Evolutionary conservation across 2,888 invertebrate species (phyloP), one percentile per base, ranked within the genome.

Genomic region (Globia sparganii): DNA sequence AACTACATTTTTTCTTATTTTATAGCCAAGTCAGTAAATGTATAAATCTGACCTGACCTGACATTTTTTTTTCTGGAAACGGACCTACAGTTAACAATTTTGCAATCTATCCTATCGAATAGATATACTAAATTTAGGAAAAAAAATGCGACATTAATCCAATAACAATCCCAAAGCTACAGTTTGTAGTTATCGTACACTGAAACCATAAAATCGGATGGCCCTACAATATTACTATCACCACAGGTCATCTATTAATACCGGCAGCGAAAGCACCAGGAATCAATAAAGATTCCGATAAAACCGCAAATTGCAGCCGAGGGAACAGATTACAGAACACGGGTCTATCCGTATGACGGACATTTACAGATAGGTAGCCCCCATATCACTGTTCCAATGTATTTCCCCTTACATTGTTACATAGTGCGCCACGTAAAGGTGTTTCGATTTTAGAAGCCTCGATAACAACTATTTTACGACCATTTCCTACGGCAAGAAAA

Each of bases 391-490:
- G 49, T 61, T 66, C 34, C 75, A 83, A 79, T 61, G 49, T 81
- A 37, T 72, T 83, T 81, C 66, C 53, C 70, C 56, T 28, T 74
- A 86, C 82, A 87, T 77, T 82, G 78, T 86, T 81, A 83, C 70
- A 81, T 80, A 82, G 77, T 76, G 67, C 64, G 31, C 53, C 65
- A 76, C 66, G 53, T 71, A 49, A 73, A 66, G 56, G 53, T 83
- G 79, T 84, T 84, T 70, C 79, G 67, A 77, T 83, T 82, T 76
- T 79, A 81, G 66, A 84, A 81, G 71, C 76, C 46, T 75, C 80
- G 75, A 84, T 86, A 89, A 78, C 77, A 68, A 74, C 71, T 71
- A 66, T 80, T 87, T 89, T 89, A 87, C 80, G 72, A 58, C 67
- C 73, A 71, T 72, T 85, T 64, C 37, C 74, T 43, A 83, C 69